These are phyloP conservation scores for Benitochromis conjunctus DNA, from an alignment of 2,113 vertebrate genomes.

Conservation along the genomic window DNA sequence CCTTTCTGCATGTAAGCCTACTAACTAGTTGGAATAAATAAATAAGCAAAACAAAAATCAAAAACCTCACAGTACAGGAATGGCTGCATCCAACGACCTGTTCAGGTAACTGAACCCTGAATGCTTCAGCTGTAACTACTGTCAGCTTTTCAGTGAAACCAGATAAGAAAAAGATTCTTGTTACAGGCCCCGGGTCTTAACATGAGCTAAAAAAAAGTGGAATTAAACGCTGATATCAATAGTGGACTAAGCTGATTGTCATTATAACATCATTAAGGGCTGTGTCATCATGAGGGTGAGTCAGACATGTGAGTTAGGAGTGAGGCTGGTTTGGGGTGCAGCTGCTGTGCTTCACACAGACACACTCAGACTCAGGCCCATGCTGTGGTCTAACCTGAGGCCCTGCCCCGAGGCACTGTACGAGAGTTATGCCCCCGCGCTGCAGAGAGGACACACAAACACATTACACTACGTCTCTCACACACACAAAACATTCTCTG, in stretches of 20 bases:
- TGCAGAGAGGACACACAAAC: conserved; percentile 59
- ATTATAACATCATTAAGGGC: neutral
- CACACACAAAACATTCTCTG: neutral
- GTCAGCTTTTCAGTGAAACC: neutral
- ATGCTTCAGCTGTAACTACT: neutral
- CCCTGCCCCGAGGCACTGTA: conserved; percentile 54
- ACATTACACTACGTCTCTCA: neutral
- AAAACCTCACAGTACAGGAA: neutral
- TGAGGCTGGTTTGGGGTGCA: neutral
- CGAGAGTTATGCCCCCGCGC: conserved; percentile 56
- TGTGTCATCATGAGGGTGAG: neutral
- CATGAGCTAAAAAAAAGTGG: neutral
- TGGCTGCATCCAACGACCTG: neutral
- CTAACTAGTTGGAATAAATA: too few relatives aligned
- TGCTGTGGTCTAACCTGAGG: conserved; percentile 70
- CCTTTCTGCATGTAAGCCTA: neutral
- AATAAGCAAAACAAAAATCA: too few relatives aligned
- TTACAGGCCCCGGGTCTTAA: neutral
- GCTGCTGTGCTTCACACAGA: neutral
- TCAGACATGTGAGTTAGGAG: neutral
- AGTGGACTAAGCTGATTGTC: neutral
- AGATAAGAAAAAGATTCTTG: neutral
- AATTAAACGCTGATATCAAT: neutral
- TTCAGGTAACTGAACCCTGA: neutral
- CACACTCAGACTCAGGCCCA: conserved; percentile 24